Base-by-base conservation (phyloP, 2,797 vertebrate genomes). In the Rachycentron canadum region DNA sequence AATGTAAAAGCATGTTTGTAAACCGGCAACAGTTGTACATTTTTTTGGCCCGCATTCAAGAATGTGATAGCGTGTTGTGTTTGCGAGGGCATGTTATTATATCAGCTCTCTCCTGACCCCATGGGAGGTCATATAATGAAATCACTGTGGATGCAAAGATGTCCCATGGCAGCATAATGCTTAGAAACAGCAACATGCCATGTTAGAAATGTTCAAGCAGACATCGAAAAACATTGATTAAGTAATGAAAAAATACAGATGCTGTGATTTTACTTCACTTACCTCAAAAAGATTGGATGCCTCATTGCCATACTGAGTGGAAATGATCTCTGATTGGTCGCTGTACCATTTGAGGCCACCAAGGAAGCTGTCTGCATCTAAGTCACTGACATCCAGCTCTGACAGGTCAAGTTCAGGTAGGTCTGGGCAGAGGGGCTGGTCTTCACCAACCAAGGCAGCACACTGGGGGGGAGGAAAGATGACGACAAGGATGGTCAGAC, bases 331-430 rank as follows among this genome's bases (percentile, higher is more conserved):
- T 63, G 98, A 98, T 96, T 99, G 98, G 96, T 99, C 98, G 5
- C 96, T 99, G 96, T 99, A 99, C 98, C 98, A 99, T 94, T 99
- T 99, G 94, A 99, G 97, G 92, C 98, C 98, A 52, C 97, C 98
- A 90, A 99, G 94, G 93, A 99, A 99, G 91, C 96, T 97, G 94
- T 99, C 98, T 0, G 98, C 96, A n/a, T 99, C 97, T 93, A 99
- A 96, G 94, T 99, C 98, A 0, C 98, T 99, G 93, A 99, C 98
- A 88, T 99, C 98, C 87, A 99, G 96, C 96, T 99, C 98, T 38
- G 98, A 99, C 82, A 99, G 98, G 94, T 99, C 98, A 78, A 99
- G 98, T 95, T 99, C 98, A 57, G 98, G 98, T 89, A 99, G 96
- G 94, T 99, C 98, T 62, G 98, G 97, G 91, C 98, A 99, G 92